These are phyloP conservation scores for Saguinus imperator DNA, from an alignment of 2,113 vertebrate genomes.

Conservation along the genomic window DNA sequence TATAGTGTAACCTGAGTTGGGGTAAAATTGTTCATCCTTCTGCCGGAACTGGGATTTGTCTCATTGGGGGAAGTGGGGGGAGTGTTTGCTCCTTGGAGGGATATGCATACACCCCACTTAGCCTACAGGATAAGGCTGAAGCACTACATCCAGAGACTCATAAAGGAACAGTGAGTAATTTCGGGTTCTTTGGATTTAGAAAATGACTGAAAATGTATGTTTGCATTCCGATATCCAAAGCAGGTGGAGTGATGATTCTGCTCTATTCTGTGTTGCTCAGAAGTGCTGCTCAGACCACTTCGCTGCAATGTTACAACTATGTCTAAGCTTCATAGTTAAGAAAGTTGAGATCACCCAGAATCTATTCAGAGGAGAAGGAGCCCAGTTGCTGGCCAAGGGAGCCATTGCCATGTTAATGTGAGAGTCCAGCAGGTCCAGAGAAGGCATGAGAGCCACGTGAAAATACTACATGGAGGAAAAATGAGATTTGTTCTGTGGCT, in stretches of 20 bases:
- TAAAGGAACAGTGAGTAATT: conserved; percentile 54
- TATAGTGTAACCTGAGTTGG: neutral
- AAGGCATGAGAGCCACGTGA: neutral
- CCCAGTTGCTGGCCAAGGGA: neutral
- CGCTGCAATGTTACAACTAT: neutral
- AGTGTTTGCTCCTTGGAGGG: neutral
- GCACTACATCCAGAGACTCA: neutral
- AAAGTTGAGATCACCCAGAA: neutral
- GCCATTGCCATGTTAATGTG: too few relatives aligned
- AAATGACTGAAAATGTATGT: conserved; percentile 55
- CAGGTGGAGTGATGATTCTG: neutral
- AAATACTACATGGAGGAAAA: neutral
- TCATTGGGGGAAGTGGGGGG: neutral
- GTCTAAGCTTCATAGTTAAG: neutral
- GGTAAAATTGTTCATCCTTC: neutral
- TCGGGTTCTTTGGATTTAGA: conserved; percentile 28
- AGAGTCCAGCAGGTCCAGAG: neutral
- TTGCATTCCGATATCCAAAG: conserved; percentile 10
- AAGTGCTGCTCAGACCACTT: neutral
- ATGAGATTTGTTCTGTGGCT: neutral
- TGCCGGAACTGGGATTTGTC: neutral
- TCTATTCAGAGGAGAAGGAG: neutral
- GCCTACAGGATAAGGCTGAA: neutral
- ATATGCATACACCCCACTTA: neutral
- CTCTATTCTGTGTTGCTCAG: too few relatives aligned